phyloP scores from a whole-genome alignment of 1,140 invertebrate genomes.

The Microplitis demolitor region DNA sequence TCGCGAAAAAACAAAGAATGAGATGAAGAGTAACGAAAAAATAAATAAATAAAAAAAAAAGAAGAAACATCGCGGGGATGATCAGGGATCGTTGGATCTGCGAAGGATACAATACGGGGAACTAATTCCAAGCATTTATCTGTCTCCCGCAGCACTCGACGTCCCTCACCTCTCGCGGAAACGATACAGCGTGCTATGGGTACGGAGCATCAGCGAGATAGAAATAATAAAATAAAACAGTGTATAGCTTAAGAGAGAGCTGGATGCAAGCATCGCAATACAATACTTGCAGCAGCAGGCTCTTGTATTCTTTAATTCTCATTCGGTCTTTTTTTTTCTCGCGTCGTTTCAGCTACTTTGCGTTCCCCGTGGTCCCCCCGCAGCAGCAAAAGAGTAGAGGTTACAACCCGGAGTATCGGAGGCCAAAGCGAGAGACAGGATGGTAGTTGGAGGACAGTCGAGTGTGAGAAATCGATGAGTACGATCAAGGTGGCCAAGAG shows the following conservation, averaged over 20 bases:
- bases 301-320: constrained; percentile 11
- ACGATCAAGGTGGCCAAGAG: constrained; percentile 48
- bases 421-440: constrained; percentile 4
- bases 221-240: constrained; percentile 6
- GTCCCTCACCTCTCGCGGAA: constrained; percentile 10
- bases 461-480: constrained; percentile 62
- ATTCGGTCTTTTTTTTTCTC: constrained; percentile 13
- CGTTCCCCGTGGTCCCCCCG: constrained; percentile 11
- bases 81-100: constrained; percentile 23
- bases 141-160: constrained; percentile 31
- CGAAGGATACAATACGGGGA: constrained; percentile 37
- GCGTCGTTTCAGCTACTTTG: constrained; percentile 23
- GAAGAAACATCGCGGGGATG: not conserved
- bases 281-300: not conserved
- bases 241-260: not conserved
- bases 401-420: constrained; percentile 10
- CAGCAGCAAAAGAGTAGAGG: not conserved
- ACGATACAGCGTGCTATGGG: not conserved
- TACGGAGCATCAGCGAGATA: not conserved
- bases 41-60: not conserved
- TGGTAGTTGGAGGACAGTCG: constrained; percentile 23
- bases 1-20: not conserved
- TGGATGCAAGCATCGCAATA: too few species aligned
- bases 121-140: constrained; percentile 50
- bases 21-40: not conserved